Conservation (phyloP, 2,797 vertebrate genomes). For the Propithecus deckenii region DNA sequence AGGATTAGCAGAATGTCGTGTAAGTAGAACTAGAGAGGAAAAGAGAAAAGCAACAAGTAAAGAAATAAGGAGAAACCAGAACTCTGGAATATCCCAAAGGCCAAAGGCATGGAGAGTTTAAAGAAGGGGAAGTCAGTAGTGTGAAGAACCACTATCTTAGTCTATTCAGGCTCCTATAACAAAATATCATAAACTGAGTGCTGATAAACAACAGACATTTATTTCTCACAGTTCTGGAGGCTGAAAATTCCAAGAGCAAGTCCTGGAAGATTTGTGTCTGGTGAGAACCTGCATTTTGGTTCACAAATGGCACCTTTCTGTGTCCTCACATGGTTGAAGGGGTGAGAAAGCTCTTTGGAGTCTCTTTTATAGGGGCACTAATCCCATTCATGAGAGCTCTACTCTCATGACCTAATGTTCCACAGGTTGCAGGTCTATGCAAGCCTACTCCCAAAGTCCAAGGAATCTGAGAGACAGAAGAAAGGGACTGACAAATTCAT, state of each 20-base stretch:
- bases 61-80: not conserved
- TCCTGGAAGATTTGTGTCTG: not conserved
- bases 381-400: not conserved
- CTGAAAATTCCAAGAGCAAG: not conserved
- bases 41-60: not conserved
- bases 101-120: not conserved
- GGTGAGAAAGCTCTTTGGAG: too few relatives aligned
- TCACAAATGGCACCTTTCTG: not conserved
- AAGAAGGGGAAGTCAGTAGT: not conserved
- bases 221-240: not conserved
- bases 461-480: not conserved
- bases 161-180: not conserved
- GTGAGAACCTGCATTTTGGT: not conserved
- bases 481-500: not conserved
- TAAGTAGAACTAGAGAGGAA: not conserved
- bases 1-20: not conserved
- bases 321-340: not conserved
- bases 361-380: not conserved
- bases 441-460: not conserved
- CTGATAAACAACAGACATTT: not conserved
- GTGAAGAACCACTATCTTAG: not conserved
- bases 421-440: not conserved
- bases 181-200: not conserved
- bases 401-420: not conserved
- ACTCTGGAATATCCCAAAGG: not conserved